These are phyloP conservation scores for Penaeus monodon DNA, from an alignment of 2,888 invertebrate species.

Conservation along the genomic window DNA sequence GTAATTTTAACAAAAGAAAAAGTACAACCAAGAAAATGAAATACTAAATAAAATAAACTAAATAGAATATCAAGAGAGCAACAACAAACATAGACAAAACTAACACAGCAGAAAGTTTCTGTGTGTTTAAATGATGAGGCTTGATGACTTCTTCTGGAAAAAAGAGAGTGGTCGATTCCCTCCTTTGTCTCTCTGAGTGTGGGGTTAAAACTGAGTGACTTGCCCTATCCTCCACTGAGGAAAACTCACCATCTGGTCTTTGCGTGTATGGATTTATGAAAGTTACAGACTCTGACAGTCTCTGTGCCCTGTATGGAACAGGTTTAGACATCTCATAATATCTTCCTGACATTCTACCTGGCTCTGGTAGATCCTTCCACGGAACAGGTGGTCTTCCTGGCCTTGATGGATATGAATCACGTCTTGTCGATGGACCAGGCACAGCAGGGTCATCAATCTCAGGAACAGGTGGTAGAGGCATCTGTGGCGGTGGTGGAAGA, in stretches of 20 bases:
- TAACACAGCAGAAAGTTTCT: constrained; percentile 57
- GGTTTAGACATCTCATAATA: constrained; percentile 15
- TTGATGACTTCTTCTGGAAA: constrained; percentile 43
- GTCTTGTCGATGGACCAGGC: constrained; percentile 36
- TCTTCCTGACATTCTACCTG: constrained; percentile 11
- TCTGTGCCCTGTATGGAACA: constrained; percentile 43
- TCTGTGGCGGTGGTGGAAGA: constrained; percentile 54
- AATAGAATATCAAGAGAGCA: constrained; percentile 49
- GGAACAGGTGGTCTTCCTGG: constrained; percentile 18
- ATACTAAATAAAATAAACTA: constrained; percentile 44
- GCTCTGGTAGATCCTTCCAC: constrained; percentile 29
- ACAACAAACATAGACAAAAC: constrained; percentile 57
- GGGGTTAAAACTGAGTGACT: constrained; percentile 33
- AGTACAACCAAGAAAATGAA: constrained; percentile 28
- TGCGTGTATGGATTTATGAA: constrained; percentile 51
- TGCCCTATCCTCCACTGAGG: constrained; percentile 6
- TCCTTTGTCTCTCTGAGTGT: constrained; percentile 43
- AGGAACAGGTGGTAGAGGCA: constrained; percentile 54
- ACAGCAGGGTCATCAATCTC: constrained; percentile 33
- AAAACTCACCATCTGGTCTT: constrained; percentile 19
- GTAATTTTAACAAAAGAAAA: neutral
- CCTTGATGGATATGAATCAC: constrained; percentile 5
- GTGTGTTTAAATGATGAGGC: constrained; percentile 44
- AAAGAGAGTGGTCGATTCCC: constrained; percentile 50
- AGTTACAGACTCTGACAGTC: constrained; percentile 42